Evolutionary conservation across 2,797 vertebrate species (phyloP).

Genomic region (Oreochromis mossambicus): DNA sequence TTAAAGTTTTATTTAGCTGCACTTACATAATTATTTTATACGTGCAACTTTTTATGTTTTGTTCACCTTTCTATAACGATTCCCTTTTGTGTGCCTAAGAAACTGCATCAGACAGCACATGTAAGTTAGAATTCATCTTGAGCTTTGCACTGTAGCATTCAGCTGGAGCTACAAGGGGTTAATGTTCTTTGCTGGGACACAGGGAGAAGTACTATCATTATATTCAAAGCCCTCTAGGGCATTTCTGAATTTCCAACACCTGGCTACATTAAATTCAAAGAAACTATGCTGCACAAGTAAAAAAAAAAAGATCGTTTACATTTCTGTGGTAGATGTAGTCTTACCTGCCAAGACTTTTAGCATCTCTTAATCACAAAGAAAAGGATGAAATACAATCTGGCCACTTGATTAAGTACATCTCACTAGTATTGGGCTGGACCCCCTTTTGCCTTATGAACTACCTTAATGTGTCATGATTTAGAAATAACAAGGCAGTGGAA

Average conservation of each 20-base stretch:
- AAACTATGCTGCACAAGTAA: not conserved
- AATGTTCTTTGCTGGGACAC: slow-evolving; percentile 14
- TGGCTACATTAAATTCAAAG: slow-evolving; percentile 34
- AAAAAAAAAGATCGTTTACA: slow-evolving; percentile 16
- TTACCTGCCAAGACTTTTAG: not conserved
- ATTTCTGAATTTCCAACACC: slow-evolving; percentile 23
- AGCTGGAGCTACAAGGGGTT: not conserved
- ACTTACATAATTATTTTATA: not conserved
- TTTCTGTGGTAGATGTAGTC: not conserved
- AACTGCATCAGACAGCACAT: not conserved
- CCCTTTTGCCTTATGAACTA: accelerated
- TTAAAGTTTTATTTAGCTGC: not conserved
- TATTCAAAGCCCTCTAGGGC: not conserved
- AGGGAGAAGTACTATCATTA: slow-evolving; percentile 35
- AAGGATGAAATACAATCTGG: not conserved
- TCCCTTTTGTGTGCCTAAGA: not conserved
- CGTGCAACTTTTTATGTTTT: not conserved
- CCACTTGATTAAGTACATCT: not conserved
- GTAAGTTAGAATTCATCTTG: not conserved
- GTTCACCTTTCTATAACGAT: not conserved
- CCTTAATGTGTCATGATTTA: not conserved
- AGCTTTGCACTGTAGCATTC: not conserved
- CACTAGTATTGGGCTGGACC: not conserved
- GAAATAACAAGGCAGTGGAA: not conserved
- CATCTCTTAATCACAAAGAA: not conserved